Base-by-base conservation (phyloP, 2,888 invertebrate species). In the Archips crataeganus region DNA sequence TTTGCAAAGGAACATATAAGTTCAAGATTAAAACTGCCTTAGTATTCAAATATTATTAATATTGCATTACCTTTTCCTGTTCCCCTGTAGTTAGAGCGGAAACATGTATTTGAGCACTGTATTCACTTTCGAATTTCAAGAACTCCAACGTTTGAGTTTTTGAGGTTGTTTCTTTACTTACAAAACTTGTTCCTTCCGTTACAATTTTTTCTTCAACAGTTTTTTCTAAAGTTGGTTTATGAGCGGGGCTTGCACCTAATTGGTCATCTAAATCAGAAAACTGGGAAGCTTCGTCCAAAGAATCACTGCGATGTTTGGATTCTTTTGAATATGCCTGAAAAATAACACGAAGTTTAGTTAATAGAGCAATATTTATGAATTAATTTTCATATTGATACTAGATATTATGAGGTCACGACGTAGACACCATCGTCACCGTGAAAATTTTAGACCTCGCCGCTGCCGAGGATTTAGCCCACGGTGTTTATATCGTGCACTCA, bases 251-350 rank as follows among this genome's bases (percentile, higher is more conserved):
- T 64, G 90, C 84, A 9, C 92, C 93, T 23, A 92, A 84, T 83
- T 94, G 94, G 66, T 95, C 95, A 76, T 94, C 95, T 77, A 95
- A 84, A 77, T 95, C 95, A 32, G 95, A 95, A 81, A 94, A 94
- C 77, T 94, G 94, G 8, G 95, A 94, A 1, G 94, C 83, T 82
- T 94, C 95, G 65, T 95, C 95, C 76, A 95, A 82, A 0, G 95
- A 95, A 78, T 95, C 94, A 82, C 94, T 95, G 78, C 94, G 86
- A 68, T 92, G 94, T 79, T 94, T 94, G 8, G 94, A 94, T 69
- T 92, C 91, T 80, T 90, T 91, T 8, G 92, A 93, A 72, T 93
- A 93, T 9, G 91, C 88, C 94, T 94, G 75, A 3, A 80, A 79
- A 68, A 13, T 54, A 8, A 54, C 8, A 54, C 3, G 3, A 49